A percentile compares a stretch with the other conserved stretches of the same genome.
phyloP scores from a whole-genome alignment of 64 coral and sea anemone genomes.

The Astreopora myriophthalma region DNA sequence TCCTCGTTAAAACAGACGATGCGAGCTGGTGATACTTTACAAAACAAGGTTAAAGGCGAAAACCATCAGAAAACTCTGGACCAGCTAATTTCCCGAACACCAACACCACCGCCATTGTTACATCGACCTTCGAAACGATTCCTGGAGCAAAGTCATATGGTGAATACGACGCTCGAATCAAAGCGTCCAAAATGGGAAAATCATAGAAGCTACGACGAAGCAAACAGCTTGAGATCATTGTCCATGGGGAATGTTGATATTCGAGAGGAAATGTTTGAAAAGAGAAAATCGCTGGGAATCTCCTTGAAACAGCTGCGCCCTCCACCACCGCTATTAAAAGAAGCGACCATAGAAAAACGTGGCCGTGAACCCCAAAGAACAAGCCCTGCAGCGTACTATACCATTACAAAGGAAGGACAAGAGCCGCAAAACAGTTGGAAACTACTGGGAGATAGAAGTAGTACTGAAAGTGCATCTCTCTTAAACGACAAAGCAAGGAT shows the following conservation, averaged over 20 bases:
- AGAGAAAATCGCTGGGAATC: background rate
- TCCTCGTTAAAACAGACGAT: background rate
- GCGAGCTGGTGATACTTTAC: background rate
- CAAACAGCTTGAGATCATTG: background rate
- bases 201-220: background rate
- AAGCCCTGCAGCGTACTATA: too few species aligned
- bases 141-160: background rate
- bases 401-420: background rate
- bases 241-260: background rate
- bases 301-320: background rate
- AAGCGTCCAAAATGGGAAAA: background rate
- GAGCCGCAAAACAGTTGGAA: background rate
- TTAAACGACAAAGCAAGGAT: background rate
- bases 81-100: background rate
- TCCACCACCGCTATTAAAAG: conserved; percentile 16
- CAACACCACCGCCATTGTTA: conserved; percentile 1
- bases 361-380: background rate
- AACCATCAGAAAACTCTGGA: background rate
- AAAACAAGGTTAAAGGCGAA: background rate
- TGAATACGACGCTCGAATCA: background rate
- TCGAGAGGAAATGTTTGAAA: conserved; percentile 23
- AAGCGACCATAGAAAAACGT: background rate
- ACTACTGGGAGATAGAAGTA: background rate
- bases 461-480: background rate
- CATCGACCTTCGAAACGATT: conserved; percentile 12